phyloP scores from a whole-genome alignment of 2,888 invertebrate species.

The Hypselothyrea guttata region DNA sequence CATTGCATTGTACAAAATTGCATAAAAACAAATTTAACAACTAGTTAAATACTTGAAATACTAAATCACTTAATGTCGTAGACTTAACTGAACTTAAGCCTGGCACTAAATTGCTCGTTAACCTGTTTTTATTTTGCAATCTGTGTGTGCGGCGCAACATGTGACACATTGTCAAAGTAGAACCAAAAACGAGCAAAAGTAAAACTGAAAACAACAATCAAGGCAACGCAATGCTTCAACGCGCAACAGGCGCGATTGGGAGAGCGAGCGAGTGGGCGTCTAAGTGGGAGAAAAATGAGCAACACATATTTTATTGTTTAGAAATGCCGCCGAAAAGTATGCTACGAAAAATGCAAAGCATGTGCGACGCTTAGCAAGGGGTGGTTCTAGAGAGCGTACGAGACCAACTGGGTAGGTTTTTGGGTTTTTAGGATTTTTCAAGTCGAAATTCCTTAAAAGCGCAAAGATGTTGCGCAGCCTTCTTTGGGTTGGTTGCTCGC shows the following conservation, averaged over 20 bases:
- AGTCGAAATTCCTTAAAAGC: constrained; percentile 28
- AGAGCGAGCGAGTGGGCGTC: constrained; percentile 8
- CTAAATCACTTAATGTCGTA: no score
- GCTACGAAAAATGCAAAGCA: constrained; percentile 52
- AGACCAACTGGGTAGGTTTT: constrained; percentile 23
- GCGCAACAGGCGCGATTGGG: constrained; percentile 56
- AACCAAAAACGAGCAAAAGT: constrained; percentile 15
- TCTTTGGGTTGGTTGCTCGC: constrained; percentile 46
- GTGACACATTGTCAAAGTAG: constrained; percentile 17
- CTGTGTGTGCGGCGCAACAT: constrained; percentile 18
- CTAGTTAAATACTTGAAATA: no score
- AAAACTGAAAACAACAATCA: constrained; percentile 13
- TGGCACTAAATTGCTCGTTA: not conserved
- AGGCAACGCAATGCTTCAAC: constrained; percentile 33
- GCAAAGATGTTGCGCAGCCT: constrained; percentile 41
- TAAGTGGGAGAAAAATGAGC: constrained; percentile 31
- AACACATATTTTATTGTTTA: constrained; percentile 20
- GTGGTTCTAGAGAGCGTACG: constrained; percentile 18
- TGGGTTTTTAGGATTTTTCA: no score
- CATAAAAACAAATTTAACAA: not conserved
- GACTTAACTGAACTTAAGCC: no score
- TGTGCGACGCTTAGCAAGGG: constrained; percentile 23
- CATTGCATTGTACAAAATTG: no score
- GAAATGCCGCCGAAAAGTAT: constrained; percentile 53
- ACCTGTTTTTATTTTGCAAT: constrained; percentile 3